A percentile compares a stretch with the other conserved stretches of the same genome.
Conservation (phyloP, 2,113 vertebrate genomes). For the Hemiscyllium ocellatum region DNA sequence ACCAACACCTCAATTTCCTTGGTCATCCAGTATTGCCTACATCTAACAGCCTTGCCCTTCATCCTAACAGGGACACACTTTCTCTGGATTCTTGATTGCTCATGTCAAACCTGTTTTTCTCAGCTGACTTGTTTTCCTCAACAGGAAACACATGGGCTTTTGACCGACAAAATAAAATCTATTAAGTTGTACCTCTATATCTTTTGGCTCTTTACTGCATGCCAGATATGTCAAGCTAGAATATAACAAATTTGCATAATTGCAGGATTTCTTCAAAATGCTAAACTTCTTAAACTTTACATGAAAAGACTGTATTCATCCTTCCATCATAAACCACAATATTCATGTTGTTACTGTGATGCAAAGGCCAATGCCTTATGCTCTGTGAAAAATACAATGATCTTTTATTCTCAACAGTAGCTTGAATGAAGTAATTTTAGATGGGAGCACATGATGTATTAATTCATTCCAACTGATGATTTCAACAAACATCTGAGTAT, state of each 20-base stretch:
- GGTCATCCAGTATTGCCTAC: too few species aligned
- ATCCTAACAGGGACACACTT: too few species aligned
- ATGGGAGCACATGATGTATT: neutral
- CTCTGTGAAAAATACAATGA: neutral
- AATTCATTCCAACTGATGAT: neutral
- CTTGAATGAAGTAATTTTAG: neutral
- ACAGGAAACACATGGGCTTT: slow-evolving; percentile 8
- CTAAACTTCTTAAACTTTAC: slow-evolving; percentile 17
- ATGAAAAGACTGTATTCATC: slow-evolving; percentile 1
- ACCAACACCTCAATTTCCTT: too few species aligned
- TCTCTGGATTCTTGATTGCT: too few species aligned
- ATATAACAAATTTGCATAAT: slow-evolving; percentile 15
- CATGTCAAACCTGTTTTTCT: too few species aligned
- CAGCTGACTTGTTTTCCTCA: neutral
- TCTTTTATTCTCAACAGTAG: neutral
- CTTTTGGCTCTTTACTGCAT: slow-evolving; percentile 1
- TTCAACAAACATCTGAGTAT: neutral
- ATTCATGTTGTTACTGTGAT: slow-evolving; percentile 10
- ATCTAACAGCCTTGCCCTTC: too few species aligned
- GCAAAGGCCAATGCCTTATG: neutral
- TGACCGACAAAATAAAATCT: neutral
- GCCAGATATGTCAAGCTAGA: neutral
- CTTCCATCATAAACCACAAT: neutral
- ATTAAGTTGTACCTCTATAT: neutral
- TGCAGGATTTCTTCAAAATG: neutral